Evolutionary conservation across 2,888 invertebrate genomes (phyloP).

Genomic region (Tipula vernalis): DNA sequence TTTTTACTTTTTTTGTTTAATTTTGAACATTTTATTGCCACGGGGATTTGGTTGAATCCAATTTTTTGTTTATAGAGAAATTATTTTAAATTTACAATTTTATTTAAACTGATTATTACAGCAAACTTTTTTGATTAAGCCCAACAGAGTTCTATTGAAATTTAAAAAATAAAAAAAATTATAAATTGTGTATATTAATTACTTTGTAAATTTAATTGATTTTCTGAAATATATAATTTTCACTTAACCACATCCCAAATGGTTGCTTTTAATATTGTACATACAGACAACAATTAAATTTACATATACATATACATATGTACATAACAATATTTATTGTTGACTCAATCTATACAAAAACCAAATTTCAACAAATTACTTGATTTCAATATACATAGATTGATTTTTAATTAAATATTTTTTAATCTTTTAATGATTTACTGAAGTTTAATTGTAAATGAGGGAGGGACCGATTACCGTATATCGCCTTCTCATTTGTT

Average conservation of each 20-base stretch:
- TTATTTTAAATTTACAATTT: background rate
- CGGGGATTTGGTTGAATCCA: background rate
- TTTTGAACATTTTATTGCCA: background rate
- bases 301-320: too few relatives aligned
- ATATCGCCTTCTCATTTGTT: too few relatives aligned
- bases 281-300: background rate
- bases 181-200: background rate
- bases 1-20: background rate
- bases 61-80: background rate
- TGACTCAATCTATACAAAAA: too few relatives aligned
- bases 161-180: background rate
- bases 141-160: background rate
- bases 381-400: too few relatives aligned
- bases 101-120: background rate
- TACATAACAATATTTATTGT: too few relatives aligned
- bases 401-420: too few relatives aligned
- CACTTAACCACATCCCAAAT: background rate
- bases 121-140: background rate
- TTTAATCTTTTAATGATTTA: too few relatives aligned
- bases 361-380: too few relatives aligned
- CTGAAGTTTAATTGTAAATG: too few relatives aligned
- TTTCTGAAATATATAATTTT: background rate
- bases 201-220: background rate
- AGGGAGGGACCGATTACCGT: too few relatives aligned
- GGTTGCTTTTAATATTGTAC: background rate